These are phyloP conservation scores for Clarias magur DNA, from an alignment of 2,113 vertebrate genomes.

Conservation along the genomic window DNA sequence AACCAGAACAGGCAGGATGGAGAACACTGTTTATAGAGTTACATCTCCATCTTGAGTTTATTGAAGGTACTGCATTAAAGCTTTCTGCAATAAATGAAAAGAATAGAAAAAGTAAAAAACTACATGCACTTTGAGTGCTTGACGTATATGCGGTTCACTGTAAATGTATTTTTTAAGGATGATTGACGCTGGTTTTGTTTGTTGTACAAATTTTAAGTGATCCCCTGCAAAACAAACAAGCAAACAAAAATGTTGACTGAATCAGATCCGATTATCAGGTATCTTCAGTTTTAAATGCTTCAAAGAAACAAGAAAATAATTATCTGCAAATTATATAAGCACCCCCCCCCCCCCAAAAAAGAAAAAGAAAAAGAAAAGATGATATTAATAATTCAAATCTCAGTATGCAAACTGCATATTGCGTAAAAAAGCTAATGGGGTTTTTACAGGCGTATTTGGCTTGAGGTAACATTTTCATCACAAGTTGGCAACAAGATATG, in stretches of 20 bases:
- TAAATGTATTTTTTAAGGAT: neutral
- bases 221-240: no score
- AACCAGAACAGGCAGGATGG: neutral
- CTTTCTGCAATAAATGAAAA: neutral
- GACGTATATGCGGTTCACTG: neutral
- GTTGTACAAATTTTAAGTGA: no score
- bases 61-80: neutral
- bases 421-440: no score
- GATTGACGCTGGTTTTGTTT: neutral
- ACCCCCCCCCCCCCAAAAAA: no score
- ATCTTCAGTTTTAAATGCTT: neutral
- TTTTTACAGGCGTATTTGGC: no score
- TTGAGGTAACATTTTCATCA: no score
- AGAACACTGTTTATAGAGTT: neutral
- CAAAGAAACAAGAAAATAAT: neutral
- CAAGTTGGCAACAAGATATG: no score
- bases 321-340: neutral
- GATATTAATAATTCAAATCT: neutral
- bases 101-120: neutral
- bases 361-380: neutral
- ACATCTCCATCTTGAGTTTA: neutral
- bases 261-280: neutral
- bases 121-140: neutral
- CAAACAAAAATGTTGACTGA: no score
- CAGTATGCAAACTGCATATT: neutral